Evolutionary conservation across 2,797 vertebrate genomes (phyloP), one percentile per base, ranked within the genome.

Genomic region (Etheostoma nigrum): DNA sequence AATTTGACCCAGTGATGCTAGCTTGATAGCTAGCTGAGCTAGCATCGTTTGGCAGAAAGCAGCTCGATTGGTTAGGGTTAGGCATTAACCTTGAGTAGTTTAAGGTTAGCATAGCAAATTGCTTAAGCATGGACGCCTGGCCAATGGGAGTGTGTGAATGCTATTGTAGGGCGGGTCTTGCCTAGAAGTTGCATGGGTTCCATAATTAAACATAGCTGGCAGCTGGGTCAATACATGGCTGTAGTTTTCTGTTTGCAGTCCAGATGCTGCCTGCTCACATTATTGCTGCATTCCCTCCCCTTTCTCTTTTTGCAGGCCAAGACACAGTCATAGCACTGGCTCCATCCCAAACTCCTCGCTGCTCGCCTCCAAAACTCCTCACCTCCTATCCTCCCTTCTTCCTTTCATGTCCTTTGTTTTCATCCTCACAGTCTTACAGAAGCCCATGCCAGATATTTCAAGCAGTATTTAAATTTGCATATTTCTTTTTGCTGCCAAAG

Each of bases 181-280:
- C 30, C 30, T 30, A 30, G 30, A 30, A 30, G 30, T 30, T 30
- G 30, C 30, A 30, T 30, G 5, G 30, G 30, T 30, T 30, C 30
- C 30, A 30, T 30, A 30, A 30, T 30, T 30, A 5, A 30, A 5
- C 30, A 30, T 6, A 19, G 47, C 59, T 40, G 83, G 74, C 72
- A 84, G 77, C 68, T 64, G 79, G 72, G 77, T 86, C 83, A 73
- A 78, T 82, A 83, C 74, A 84, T 83, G 81, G 88, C 79, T 53
- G 67, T 7, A 2, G 47, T 44, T 67, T 70, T 54, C 42, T 5
- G 72, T 64, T 59, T 79, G 58, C 71, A 72, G 82, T 76, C 76
- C 86, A 86, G 64, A 78, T 49, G 33, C 78, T 74, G 79, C 78
- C 69, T 79, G 74, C 72, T 78, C 71, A 52, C 64, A 72, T 84